Evolutionary conservation across 2,888 invertebrate species (phyloP), one percentile per base, ranked within the genome.

Genomic region (Noctua fimbriata): DNA sequence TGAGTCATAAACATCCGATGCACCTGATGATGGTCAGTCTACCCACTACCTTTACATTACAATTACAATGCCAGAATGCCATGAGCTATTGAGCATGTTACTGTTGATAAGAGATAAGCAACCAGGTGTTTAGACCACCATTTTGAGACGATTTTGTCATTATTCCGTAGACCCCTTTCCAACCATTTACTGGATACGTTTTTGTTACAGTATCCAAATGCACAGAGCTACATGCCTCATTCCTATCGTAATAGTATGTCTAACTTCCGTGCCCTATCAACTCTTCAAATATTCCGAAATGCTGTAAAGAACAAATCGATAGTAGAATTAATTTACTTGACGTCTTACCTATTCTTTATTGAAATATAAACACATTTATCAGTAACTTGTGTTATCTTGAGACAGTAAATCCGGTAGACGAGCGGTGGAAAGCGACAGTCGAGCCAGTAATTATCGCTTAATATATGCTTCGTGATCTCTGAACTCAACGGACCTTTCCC

Each of bases 371-470:
- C 49, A 55, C 24, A 55, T 49, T 70, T 41, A 70, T 60, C 69
- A 47, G 28, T 36, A 18, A 24, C 6, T 63, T 41, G 55, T 55
- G 55, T 21, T 9, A 52, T 52, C 7, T 52, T 52, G 52, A 52
- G 36, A 66, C 28, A 80, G 72, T 49, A 28, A 58, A 73, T 69
- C 69, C 36, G 41, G 63, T 79, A 83, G 41, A 58, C 36, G 24
- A 65, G 67, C 10, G 2, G 32, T 69, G 69, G n/a, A 79, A 73
- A 73, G 24, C 52, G 69, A 69, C 58, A 58, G 32, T 41, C 24
- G 21, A 63, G 32, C 16, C 63, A 69, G 36, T 55, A 72, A 47
- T 69, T 72, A 83, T 83, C 67, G 41, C 60, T 58, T 73, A 36
- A 28, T 49, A 58, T 65, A 47, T 36, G 44, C 55, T 78, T n/a